Evolutionary conservation across 2,113 vertebrate species (phyloP).

Genomic region (Daubentonia madagascariensis): DNA sequence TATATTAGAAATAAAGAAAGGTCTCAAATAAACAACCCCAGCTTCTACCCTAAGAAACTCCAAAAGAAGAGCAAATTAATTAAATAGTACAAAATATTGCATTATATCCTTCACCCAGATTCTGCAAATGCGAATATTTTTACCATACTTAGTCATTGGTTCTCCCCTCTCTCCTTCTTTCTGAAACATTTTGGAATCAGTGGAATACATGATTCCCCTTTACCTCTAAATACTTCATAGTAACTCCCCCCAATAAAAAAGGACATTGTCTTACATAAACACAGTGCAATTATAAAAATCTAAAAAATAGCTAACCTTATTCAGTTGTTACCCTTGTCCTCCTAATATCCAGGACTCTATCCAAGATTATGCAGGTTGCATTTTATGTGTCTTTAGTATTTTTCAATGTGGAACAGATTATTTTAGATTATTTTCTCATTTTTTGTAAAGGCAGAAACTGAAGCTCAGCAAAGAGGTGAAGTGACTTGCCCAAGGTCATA

Average conservation of each 20-base stretch:
- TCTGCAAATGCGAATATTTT: neutral
- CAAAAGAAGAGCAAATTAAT: neutral
- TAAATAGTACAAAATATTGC: neutral
- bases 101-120: neutral
- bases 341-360: neutral
- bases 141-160: neutral
- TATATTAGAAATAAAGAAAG: neutral
- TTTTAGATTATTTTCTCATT: neutral
- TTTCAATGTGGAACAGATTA: neutral
- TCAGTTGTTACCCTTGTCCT: neutral
- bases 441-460: neutral
- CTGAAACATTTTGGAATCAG: neutral
- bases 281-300: neutral
- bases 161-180: neutral
- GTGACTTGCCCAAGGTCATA: neutral
- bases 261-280: neutral
- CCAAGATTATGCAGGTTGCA: neutral
- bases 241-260: neutral
- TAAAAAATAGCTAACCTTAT: neutral
- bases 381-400: neutral
- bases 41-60: neutral
- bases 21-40: neutral
- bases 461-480: neutral
- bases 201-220: neutral
- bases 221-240: neutral